phyloP scores from a whole-genome alignment of 2,113 vertebrate genomes.

The Agelaius tricolor region DNA sequence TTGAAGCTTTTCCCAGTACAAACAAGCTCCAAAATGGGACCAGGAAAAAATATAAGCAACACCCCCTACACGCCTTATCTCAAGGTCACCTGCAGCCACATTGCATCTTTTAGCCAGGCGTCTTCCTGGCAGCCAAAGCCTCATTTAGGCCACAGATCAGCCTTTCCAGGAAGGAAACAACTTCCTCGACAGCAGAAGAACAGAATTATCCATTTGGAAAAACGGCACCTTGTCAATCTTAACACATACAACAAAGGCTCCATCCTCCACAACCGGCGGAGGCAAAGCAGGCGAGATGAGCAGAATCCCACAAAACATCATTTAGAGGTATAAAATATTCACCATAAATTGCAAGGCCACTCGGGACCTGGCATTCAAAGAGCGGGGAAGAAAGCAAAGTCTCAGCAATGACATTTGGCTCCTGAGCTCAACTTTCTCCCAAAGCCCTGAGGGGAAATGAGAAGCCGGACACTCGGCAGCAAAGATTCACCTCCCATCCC shows the following conservation, averaged over 20 bases:
- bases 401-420: neutral
- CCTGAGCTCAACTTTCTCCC: neutral
- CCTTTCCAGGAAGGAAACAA: constrained; percentile 26
- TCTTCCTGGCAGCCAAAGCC: neutral
- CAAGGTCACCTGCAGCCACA: constrained; percentile 3
- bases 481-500: neutral
- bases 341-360: neutral
- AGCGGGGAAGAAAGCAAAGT: neutral
- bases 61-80: neutral
- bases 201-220: constrained; percentile 51
- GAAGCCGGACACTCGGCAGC: neutral
- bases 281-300: neutral
- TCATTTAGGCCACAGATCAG: neutral
- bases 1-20: neutral
- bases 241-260: constrained; percentile 35
- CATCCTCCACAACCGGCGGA: neutral
- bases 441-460: neutral
- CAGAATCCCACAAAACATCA: constrained; percentile 8
- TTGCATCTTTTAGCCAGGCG: neutral
- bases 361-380: neutral
- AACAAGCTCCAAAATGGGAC: neutral
- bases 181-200: constrained; percentile 10
- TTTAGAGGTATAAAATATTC: constrained; percentile 45
- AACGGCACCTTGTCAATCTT: constrained; percentile 12
- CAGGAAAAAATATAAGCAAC: accelerated